Conservation (phyloP, 2,797 vertebrate species). For the Poeciliopsis turneri region DNA sequence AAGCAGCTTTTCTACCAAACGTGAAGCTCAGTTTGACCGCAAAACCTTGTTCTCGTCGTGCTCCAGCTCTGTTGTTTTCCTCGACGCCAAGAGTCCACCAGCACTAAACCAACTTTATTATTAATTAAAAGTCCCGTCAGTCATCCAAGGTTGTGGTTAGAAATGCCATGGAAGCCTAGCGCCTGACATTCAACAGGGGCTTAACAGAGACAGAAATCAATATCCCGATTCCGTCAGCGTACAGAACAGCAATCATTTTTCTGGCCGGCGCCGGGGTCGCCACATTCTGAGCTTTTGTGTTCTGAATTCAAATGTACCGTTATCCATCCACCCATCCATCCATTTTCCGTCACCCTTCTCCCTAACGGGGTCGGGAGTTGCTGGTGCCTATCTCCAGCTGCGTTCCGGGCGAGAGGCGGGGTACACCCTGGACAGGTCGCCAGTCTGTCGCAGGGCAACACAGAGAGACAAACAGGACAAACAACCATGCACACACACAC, state of each 20-base stretch:
- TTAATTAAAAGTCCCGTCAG: slow-evolving; percentile 56
- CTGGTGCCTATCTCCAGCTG: no score
- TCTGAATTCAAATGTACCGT: slow-evolving; percentile 1
- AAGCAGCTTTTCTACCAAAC: neutral
- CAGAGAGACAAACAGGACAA: no score
- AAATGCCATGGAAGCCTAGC: slow-evolving; percentile 51
- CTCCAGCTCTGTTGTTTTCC: neutral
- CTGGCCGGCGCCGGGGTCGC: neutral
- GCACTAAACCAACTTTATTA: slow-evolving; percentile 46
- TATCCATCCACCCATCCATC: no score
- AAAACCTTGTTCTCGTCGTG: neutral
- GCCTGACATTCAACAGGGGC: slow-evolving; percentile 53
- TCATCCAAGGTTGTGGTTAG: slow-evolving; percentile 48
- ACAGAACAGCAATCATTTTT: slow-evolving; percentile 30
- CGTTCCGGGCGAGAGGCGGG: no score
- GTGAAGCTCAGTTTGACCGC: neutral
- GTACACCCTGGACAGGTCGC: no score
- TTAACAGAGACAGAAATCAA: slow-evolving; percentile 57
- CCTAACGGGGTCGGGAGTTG: no score
- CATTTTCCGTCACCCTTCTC: no score
- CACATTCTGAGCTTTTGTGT: neutral
- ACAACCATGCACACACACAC: no score
- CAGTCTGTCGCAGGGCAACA: no score
- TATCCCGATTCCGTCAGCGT: slow-evolving; percentile 51
- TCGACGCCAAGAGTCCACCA: slow-evolving; percentile 1